Evolutionary conservation across 1,140 invertebrate species (phyloP).

Genomic region (Sarcophaga bullata): DNA sequence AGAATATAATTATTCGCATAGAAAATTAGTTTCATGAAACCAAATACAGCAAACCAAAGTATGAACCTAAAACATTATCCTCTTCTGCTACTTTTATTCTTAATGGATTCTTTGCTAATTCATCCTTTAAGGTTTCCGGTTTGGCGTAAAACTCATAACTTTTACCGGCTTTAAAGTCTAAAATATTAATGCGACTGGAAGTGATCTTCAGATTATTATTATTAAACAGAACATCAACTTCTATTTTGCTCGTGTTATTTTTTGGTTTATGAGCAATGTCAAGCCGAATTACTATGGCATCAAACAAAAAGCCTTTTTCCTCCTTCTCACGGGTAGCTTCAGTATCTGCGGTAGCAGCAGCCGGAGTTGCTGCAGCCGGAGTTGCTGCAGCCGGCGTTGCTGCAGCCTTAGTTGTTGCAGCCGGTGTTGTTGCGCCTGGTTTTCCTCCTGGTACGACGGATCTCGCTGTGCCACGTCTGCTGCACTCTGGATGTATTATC

Average conservation of each 20-base stretch:
- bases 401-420: too few relatives aligned
- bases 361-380: background rate
- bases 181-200: constrained; percentile 45
- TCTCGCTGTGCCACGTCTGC: too few relatives aligned
- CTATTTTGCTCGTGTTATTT: constrained; percentile 23
- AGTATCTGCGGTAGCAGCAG: background rate
- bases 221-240: constrained; percentile 41
- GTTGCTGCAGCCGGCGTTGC: background rate
- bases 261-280: constrained; percentile 10
- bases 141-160: constrained; percentile 43
- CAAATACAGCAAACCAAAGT: background rate
- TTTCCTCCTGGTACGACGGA: too few relatives aligned
- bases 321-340: background rate
- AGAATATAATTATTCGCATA: background rate
- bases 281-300: constrained; percentile 42
- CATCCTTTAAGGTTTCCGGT: constrained; percentile 25
- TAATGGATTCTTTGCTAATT: constrained; percentile 36
- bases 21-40: background rate
- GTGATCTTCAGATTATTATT: constrained; percentile 36
- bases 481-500: constrained; percentile 7
- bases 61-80: constrained; percentile 10
- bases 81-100: constrained; percentile 40
- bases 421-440: too few relatives aligned
- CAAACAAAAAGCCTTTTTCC: constrained; percentile 40
- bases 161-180: constrained; percentile 42